Percentiles rank a stretch among this genome's conserved stretches.
Evolutionary conservation across 2,113 vertebrate genomes (phyloP).

Genomic region (Passer montanus): DNA sequence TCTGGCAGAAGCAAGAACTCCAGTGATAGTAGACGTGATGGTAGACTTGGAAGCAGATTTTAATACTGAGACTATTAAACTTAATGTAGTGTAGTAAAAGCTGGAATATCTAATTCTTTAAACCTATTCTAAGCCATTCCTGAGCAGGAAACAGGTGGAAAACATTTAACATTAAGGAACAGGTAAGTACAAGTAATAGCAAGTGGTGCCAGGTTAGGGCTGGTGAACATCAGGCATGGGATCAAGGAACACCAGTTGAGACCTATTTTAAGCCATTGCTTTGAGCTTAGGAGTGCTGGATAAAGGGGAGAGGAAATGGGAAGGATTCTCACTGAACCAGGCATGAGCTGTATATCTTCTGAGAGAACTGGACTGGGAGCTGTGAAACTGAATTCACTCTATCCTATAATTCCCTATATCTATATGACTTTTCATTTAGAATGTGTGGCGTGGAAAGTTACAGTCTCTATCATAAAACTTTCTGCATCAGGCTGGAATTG

Average conservation of each 20-base stretch:
- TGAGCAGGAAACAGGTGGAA: background rate
- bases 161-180: background rate
- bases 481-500: conserved; percentile 63
- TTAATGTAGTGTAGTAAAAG: background rate
- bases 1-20: background rate
- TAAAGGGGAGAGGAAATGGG: background rate
- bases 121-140: background rate
- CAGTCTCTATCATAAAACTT: background rate
- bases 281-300: background rate
- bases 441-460: background rate
- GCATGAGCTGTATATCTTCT: background rate
- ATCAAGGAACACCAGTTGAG: background rate
- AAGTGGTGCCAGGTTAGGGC: background rate
- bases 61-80: background rate
- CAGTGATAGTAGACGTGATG: background rate
- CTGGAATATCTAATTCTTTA: background rate
- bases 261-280: background rate
- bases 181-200: background rate
- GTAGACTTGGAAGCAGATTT: background rate
- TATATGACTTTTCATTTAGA: background rate
- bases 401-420: background rate
- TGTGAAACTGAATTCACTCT: background rate
- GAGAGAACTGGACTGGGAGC: background rate
- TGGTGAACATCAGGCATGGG: background rate
- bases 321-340: background rate